These are phyloP conservation scores for Hydropsyche betteni DNA, from an alignment of 2,888 invertebrate genomes.

Conservation along the genomic window DNA sequence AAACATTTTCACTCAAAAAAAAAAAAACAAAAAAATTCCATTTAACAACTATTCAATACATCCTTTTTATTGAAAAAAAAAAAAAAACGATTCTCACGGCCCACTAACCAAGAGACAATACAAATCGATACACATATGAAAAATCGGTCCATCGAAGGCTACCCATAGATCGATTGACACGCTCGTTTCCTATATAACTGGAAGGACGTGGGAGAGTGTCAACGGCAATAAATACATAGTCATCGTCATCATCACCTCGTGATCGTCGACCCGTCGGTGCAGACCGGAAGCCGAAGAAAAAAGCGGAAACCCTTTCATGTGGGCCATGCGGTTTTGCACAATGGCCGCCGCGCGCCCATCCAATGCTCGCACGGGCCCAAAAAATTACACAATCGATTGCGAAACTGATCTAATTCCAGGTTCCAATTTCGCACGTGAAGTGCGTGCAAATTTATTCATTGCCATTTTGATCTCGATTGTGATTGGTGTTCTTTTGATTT, in stretches of 20 bases:
- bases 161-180: conserved; percentile 20
- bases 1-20: too few relatives aligned
- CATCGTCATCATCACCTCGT: neutral
- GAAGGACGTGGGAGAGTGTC: conserved; percentile 10
- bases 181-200: neutral
- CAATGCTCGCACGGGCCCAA: neutral
- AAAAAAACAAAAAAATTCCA: too few relatives aligned
- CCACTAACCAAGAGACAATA: too few relatives aligned
- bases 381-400: conserved; percentile 21
- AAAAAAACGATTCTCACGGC: too few relatives aligned
- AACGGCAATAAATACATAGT: neutral
- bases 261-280: conserved; percentile 1
- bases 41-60: too few relatives aligned
- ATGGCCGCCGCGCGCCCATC: neutral
- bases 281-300: conserved; percentile 24
- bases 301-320: conserved; percentile 27
- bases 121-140: neutral
- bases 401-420: conserved; percentile 1
- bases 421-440: too few relatives aligned
- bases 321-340: conserved; percentile 1
- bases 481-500: too few relatives aligned
- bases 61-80: too few relatives aligned
- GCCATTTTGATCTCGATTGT: too few relatives aligned
- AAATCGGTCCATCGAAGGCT: neutral
- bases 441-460: too few relatives aligned